A percentile compares a stretch with the other conserved stretches of the same genome.
These are phyloP conservation scores for Rhodeus uyekii DNA, from an alignment of 2,797 vertebrate genomes.

Conservation along the genomic window DNA sequence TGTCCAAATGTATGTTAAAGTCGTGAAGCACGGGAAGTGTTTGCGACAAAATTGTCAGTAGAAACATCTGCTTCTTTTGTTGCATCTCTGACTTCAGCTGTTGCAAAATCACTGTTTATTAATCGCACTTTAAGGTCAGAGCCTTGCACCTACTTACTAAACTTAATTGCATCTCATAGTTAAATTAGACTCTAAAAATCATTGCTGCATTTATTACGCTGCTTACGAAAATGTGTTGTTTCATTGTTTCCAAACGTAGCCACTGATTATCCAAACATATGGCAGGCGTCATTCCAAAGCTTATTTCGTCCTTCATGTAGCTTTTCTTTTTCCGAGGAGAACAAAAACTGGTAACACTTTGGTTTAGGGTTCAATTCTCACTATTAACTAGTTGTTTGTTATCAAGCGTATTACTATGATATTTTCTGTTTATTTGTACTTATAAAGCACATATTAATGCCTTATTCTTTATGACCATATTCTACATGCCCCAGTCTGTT, in stretches of 20 bases:
- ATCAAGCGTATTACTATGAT: no score
- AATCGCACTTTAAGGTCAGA: neutral
- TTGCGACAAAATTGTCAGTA: slow-evolving; percentile 16
- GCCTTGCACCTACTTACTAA: neutral
- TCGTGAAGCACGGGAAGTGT: slow-evolving; percentile 2
- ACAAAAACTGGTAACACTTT: no score
- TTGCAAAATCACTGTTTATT: neutral
- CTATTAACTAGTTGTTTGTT: no score
- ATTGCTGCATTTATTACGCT: slow-evolving; percentile 7
- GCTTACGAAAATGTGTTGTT: slow-evolving; percentile 1
- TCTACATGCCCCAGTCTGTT: no score
- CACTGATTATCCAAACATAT: neutral
- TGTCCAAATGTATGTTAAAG: slow-evolving; percentile 35
- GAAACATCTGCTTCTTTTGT: neutral
- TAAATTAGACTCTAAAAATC: slow-evolving; percentile 18
- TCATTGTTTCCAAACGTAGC: neutral
- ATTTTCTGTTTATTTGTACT: no score
- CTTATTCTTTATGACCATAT: no score
- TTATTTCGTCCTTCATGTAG: neutral
- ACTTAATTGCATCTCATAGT: slow-evolving; percentile 22
- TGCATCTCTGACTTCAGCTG: neutral
- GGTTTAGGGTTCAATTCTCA: no score
- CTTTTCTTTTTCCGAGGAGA: neutral
- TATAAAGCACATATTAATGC: no score
- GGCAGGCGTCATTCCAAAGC: neutral